Base-by-base conservation (phyloP, 92 coral and sea anemone genomes). In the Desmophyllum pertusum region DNA sequence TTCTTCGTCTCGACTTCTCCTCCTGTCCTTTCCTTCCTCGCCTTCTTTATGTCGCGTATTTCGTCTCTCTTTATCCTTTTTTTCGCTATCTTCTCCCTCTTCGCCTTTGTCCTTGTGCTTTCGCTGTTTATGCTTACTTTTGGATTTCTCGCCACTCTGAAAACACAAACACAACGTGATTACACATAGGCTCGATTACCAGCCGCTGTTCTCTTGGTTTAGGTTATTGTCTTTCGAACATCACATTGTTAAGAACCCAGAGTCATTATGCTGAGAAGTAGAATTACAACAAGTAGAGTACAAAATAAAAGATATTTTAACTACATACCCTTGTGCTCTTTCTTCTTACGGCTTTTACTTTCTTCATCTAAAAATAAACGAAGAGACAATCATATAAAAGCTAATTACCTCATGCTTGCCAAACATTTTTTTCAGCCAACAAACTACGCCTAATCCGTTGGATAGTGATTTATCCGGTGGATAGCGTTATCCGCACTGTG, bases 1-100 rank as follows among this genome's bases (percentile, higher is more conserved):
- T 13, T 94, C 95, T 17, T 94, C 97, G 80, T 90, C 92, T 73
- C 87, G 86, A 79, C 65, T 70, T 88, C 87, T 95, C 62, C 86
- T 73, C 69, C 89, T 87, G 67, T 87, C 94, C 79, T 73, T 91
- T 53, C 75, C 87, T 40, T 87, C 88, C 10, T 95, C 94, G 59
- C 73, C 70, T 69, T 96, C 96, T 77, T 92, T 89, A 74, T 91
- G 93, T 15, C 91, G 95, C 63, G 88, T 81, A 43, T 78, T 88
- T 73, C 91, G 77, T 66, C 79, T 73, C 72, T 93, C 94, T 82
- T 90, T 84, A 40, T 85, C 90, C 42, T 74, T 85, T 35, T 86
- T 89, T 42, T 84, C 93, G 51, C 81, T 77, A 25, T 94, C 91
- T 13, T 76, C 93, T 59, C 80, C 81, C 33, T 85, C 92, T 68